Base-by-base conservation (phyloP, 2,797 vertebrate genomes). In the Podarcis siculus region DNA sequence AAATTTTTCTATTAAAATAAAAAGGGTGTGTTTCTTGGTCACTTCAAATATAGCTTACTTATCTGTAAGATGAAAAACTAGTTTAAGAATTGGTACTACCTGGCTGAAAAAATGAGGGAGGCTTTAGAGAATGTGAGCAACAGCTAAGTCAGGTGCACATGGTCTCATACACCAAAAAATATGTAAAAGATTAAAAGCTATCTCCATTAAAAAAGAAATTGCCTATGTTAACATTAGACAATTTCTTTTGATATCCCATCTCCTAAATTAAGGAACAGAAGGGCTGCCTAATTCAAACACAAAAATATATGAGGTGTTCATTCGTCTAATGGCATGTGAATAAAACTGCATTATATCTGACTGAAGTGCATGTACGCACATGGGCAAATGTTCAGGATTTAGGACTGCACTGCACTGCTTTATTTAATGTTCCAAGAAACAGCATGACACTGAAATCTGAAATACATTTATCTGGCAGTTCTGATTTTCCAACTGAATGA, bases 111-210 rank as follows among this genome's bases (percentile, higher is more conserved):
- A 76, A 80, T 37, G 23, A 42, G 73, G 64, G n/a, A n/a, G 25
- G 78, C 4, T 87, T 83, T 37, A 69, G 32, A 30, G 23, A 69
- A 64, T 27, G 61, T 83, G 83, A 87, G 78, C 42, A 89, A 78
- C 82, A 55, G 49, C 3, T 13, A 55, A 55, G 49, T 80, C 89
- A 89, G 39, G 87, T 27, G 64, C 66, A 86, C 86, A 93, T 93
- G 80, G 86, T 81, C 64, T 89, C 49, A 88, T 76, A 91, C 42
- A 92, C 19, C 90, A 78, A 17, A 89, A 91, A 85, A 93, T 0
- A 0, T 77, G 78, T 85, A 94, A 89, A 78, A 92, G 88, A 95
- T 91, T 91, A 94, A 94, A 92, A 92, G n/a, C 1, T 82, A 55
- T 82, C 0, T 25, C 83, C 19, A 91, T 91, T 91, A 90, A 93